Evolutionary conservation across 1,140 invertebrate species (phyloP), one percentile per base, ranked within the genome.

Genomic region (Drosophila mauritiana): DNA sequence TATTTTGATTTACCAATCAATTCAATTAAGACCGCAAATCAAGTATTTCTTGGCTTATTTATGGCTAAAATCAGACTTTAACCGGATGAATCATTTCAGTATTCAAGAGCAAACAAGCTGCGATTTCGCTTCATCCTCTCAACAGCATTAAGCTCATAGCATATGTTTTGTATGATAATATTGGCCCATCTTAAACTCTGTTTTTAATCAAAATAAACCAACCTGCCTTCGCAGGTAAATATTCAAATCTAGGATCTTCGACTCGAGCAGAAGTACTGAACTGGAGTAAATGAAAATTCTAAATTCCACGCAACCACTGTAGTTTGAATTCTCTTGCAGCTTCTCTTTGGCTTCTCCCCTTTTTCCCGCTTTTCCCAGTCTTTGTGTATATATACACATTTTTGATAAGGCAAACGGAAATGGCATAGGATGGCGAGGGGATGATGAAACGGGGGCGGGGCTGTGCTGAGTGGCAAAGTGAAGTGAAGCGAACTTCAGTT

Each of bases 321-420:
- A 43, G 59, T 43, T 43, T 67, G 7, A 51, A 42, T 42, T 49
- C 43, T 64, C 45, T 46, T 48, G 46, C 64, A 64, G 64, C 59
- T 45, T 52, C 63, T 55, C 36, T 40, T 7, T 15, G 22, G 11
- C 25, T 52, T 34, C 46, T 36, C 13, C 45, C 17, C 45, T 51
- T 68, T 31, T 22, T 8, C 17, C 43, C 36, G 34, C 43, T 40
- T 48, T 45, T 20, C 42, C 37, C 57, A 68, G 20, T 75, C 46
- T 68, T 20, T 69, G 43, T 76, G 59, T 76, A 69, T 52, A 83
- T 53, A 75, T 59, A 77, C 73, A 76, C 54, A 77, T 83, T 81
- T 83, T 88, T 86, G 83, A 86, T 86, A 86, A 86, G 83, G 79
- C 84, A 88, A 82, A 88, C 82, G 82, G 82, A 86, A 82, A 86